Evolutionary conservation across 2,888 invertebrate species (phyloP).

Genomic region (Nephrotoma appendiculata): DNA sequence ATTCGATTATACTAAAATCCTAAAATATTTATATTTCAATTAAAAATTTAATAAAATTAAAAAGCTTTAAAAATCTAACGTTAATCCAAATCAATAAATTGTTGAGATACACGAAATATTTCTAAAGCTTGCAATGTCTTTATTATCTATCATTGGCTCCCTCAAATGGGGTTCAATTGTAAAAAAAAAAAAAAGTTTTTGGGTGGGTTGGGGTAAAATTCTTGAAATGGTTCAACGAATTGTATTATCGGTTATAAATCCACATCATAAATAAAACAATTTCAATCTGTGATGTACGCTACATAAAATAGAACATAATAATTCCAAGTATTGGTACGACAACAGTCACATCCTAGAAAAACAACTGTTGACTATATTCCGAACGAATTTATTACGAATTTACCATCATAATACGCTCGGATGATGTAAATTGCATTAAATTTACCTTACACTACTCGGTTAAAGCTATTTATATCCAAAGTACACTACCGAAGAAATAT

Average conservation of each 20-base stretch:
- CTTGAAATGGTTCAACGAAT: not conserved
- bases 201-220: no score
- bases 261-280: not conserved
- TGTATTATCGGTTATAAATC: not conserved
- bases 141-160: no score
- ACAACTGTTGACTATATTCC: not conserved
- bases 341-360: not conserved
- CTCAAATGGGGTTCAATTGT: no score
- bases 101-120: not conserved
- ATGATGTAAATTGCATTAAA: not conserved
- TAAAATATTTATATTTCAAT: not conserved
- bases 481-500: not conserved
- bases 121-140: no score
- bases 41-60: not conserved
- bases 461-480: not conserved
- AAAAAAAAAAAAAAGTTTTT: no score
- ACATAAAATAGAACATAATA: not conserved
- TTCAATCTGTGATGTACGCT: not conserved
- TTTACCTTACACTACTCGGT: not conserved
- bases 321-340: not conserved
- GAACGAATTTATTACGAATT: not conserved
- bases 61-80: not conserved
- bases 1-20: not conserved
- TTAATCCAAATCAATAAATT: not conserved
- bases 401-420: not conserved